These are phyloP conservation scores for Aldrovandia affinis DNA, from an alignment of 2,797 vertebrate species.

Conservation along the genomic window DNA sequence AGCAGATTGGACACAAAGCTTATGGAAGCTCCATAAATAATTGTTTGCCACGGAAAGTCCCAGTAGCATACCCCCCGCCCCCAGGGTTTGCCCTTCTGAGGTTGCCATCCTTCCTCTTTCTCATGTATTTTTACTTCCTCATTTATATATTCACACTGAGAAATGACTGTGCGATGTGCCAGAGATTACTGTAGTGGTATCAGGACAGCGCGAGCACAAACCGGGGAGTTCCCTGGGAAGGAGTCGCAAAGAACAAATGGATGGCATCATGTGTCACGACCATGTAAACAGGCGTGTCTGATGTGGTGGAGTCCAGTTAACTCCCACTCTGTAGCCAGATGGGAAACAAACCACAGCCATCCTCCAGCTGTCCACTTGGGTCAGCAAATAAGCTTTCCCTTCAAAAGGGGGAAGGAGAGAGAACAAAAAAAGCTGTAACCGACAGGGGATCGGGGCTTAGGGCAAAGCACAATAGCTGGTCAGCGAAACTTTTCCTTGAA, in stretches of 20 bases:
- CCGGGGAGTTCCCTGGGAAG: constrained; percentile 39
- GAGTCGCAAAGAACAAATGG: constrained; percentile 56
- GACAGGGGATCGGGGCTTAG: no score
- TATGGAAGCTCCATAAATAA: not conserved
- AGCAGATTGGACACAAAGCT: not conserved
- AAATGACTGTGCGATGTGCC: constrained; percentile 17
- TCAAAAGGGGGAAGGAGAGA: constrained; percentile 41
- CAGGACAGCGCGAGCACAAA: not conserved
- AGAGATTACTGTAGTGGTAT: constrained; percentile 27
- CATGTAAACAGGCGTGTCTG: constrained; percentile 60
- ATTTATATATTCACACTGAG: constrained; percentile 23
- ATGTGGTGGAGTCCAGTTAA: constrained; percentile 60
- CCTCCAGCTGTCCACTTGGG: constrained; percentile 66
- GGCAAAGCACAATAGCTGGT: not conserved
- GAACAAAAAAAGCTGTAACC: constrained; percentile 12
- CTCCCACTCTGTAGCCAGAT: constrained; percentile 55
- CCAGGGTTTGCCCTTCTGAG: not conserved
- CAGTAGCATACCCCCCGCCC: not conserved
- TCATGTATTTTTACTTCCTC: not conserved
- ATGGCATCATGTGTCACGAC: constrained; percentile 57
- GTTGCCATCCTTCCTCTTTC: not conserved
- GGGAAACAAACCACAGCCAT: constrained; percentile 60
- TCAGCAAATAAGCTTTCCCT: constrained; percentile 63
- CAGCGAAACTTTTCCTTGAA: not conserved
- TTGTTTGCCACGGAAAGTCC: not conserved